Base-by-base conservation (phyloP, 1,140 invertebrate genomes). In the Drosophila kanapiae region DNA sequence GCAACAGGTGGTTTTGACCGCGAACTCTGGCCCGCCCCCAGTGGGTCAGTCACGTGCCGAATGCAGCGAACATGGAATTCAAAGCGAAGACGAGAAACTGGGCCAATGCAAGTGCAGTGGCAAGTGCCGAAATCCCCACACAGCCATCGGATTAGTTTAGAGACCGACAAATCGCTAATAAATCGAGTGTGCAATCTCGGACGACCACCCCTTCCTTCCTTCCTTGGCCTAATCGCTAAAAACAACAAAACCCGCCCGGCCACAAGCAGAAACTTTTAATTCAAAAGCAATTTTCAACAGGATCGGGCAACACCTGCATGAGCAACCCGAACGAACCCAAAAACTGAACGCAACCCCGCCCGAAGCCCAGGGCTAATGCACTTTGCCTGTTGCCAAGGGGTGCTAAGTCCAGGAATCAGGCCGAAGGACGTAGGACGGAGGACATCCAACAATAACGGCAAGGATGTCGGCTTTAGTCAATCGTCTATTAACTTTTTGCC, bases 401-500 rank as follows among this genome's bases (percentile, higher is more conserved):
- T 81, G 86, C 57, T 87, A 83, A 88, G 84, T 65, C 76, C 51
- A 60, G 75, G 77, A 64, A n/a, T 56, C 49, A 40, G 70, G 23
- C 31, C 13, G 3, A 18, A 8, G 54, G 29, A 27, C 60, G 29
- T 10, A 31, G 60, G 11, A 45, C 47, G 45, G 14, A 54, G 58
- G 68, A 51, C 42, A 61, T 4, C 45, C 65, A 13, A 37, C 63
- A 71, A 51, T 37, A 72, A 42, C 60, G 56, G 57, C 51, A 58
- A 60, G 62, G 80, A 74, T 80, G 80, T 83, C 84, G 77, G 84
- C 77, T 87, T 87, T 87, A 87, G 84, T 87, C 84, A 88, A 90
- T 80, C 85, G 84, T 88, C 85, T 87, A 87, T 87, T 87, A 87
- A 87, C 84, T 87, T 87, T 90, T 84, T 84, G 84, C 68, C 84